Percentiles rank a stretch among this genome's conserved stretches.
Conservation (phyloP, 1,140 invertebrate species). For the Drosophila sp. region DNA sequence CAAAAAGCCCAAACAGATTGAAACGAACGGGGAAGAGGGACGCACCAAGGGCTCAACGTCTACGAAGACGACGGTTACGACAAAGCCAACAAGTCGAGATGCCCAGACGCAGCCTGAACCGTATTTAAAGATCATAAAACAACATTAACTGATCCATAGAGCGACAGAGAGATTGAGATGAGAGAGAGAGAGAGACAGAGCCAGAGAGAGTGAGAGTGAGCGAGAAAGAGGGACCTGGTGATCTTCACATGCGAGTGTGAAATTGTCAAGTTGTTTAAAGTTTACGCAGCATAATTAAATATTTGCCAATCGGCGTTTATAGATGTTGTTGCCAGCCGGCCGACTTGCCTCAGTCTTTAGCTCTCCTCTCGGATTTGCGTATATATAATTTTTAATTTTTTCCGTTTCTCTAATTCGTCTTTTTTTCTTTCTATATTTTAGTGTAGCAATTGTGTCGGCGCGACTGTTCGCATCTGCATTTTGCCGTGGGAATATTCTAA, state of each 20-base stretch:
- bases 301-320: conserved; percentile 83
- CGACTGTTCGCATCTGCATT: conserved; percentile 41
- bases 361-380: conserved; percentile 30
- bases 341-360: conserved; percentile 19
- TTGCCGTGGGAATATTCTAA: conserved; percentile 75
- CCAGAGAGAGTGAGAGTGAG: too few relatives aligned
- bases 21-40: conserved; percentile 17
- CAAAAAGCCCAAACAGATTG: conserved; percentile 23
- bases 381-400: conserved; percentile 9
- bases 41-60: conserved; percentile 63
- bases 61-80: conserved; percentile 37
- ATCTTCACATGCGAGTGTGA: conserved; percentile 79
- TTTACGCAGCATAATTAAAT: conserved; percentile 82
- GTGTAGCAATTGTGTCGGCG: conserved; percentile 47
- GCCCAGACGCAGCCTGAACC: conserved; percentile 41
- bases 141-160: conserved; percentile 60
- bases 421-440: conserved; percentile 33
- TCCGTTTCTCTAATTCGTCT: conserved; percentile 38
- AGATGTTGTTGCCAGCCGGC: conserved; percentile 62
- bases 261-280: conserved; percentile 83
- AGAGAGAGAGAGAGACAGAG: conserved; percentile 3
- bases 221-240: conserved; percentile 14
- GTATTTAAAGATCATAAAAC: conserved; percentile 81
- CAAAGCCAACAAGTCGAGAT: conserved; percentile 80
- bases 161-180: conserved; percentile 2